Conservation (phyloP, 2,797 vertebrate species). For the Chloroceryle inda region DNA sequence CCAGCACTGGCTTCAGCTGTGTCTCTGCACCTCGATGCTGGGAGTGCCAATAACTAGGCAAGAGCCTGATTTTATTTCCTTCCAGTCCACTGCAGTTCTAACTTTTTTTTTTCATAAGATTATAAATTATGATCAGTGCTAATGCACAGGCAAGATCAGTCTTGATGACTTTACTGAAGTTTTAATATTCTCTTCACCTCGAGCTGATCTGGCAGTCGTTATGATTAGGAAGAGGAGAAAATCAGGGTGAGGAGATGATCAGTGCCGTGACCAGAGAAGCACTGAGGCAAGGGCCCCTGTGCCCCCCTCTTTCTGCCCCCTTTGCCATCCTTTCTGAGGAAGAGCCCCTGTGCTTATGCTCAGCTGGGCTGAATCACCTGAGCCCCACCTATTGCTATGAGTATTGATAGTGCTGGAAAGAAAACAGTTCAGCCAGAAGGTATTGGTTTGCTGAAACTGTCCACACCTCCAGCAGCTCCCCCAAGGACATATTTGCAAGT, state of each 20-base stretch:
- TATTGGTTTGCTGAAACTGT: not conserved
- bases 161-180: conserved; percentile 19
- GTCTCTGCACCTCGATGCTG: not conserved
- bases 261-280: rapidly evolving
- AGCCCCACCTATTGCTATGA: not conserved
- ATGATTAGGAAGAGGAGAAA: not conserved
- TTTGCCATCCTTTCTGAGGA: not conserved
- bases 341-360: rapidly evolving
- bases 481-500: conserved; percentile 51
- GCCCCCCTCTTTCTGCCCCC: not conserved
- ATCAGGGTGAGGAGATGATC: not conserved
- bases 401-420: not conserved
- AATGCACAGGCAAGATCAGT: not conserved
- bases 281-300: not conserved
- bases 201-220: not conserved
- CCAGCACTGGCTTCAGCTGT: rapidly evolving
- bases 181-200: conserved; percentile 55
- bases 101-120: not conserved
- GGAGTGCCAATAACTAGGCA: rapidly evolving
- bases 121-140: not conserved
- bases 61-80: not conserved
- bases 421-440: not conserved
- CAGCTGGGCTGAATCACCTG: not conserved
- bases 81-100: not conserved
- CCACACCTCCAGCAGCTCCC: not conserved